These are phyloP conservation scores for Hippopotamus amphibius DNA, from an alignment of 2,113 vertebrate species.

Conservation along the genomic window DNA sequence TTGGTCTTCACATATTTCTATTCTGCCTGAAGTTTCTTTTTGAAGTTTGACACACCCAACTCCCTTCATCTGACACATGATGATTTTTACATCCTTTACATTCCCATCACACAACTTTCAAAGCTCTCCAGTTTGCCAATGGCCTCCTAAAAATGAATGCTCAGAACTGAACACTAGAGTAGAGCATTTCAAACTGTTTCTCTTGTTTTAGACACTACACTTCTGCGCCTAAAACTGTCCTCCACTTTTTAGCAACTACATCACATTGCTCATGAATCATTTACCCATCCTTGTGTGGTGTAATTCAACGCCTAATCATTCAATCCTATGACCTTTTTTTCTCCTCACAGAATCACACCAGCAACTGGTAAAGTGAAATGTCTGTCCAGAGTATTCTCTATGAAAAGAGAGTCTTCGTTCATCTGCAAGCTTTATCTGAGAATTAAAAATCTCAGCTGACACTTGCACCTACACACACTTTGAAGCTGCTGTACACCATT, in stretches of 20 bases:
- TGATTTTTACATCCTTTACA: not conserved
- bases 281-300: not conserved
- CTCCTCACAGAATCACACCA: slow-evolving; percentile 35
- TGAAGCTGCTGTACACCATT: not conserved
- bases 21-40: slow-evolving; percentile 10
- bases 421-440: not conserved
- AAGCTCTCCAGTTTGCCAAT: not conserved
- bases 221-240: not conserved
- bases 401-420: not conserved
- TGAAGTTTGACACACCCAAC: not conserved
- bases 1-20: not conserved
- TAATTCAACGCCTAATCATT: not conserved
- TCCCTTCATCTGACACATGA: not conserved
- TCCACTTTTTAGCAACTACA: not conserved
- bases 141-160: not conserved
- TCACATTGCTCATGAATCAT: not conserved
- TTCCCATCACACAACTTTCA: slow-evolving; percentile 3
- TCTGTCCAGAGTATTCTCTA: not conserved
- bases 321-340: not conserved
- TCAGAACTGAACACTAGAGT: not conserved
- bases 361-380: slow-evolving; percentile 13
- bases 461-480: slow-evolving; percentile 21
- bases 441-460: slow-evolving; percentile 15
- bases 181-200: not conserved
- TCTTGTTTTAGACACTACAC: not conserved